Base-by-base conservation (phyloP, 1,140 invertebrate genomes). In the Drosophila persimilis region DNA sequence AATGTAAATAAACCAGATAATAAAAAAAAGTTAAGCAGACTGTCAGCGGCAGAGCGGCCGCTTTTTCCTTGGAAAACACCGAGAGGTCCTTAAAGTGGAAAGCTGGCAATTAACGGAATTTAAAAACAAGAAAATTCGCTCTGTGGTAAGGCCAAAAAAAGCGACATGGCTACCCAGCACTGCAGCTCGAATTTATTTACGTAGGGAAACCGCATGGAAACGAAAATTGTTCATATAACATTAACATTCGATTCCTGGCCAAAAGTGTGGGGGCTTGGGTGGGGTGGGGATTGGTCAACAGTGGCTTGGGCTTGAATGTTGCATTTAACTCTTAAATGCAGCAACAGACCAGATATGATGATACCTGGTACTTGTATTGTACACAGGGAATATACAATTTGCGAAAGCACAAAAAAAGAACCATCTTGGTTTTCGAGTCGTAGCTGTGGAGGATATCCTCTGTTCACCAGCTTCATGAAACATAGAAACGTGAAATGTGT, bases 311-410 rank as follows among this genome's bases (percentile, higher is more conserved):
- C 46, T 51, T 64, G 77, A 46, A 80, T 73, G 78, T 67, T 77
- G 62, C 67, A 80, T 80, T 80, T 80, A 77, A 73, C 73, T 69
- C 74, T 74, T 71, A 77, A 78, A 83, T 71, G 73, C 59, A 73
- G 72, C 66, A 56, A 51, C 50, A 5, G 11, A 39, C 11, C 13
- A 4, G 35, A 39, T 13, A 13, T 39, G 35, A 1, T 13, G 11
- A 13, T 39, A 39, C 35, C 35, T 13, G 11, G 35, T 11, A 13
- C 35, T 39, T 39, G 11, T 39, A 11, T 11, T 13, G 11, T 39
- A 1, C 13, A 1, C 31, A 46, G 24, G 43, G 44, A 8, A 46
- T 15, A 15, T 4, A 17, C 3, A 39, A 39, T 11, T 39, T 4
- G n/a, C 39, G 5, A 8, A 69, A 41, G 9, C 35, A 1, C 3